Evolutionary conservation across 2,797 vertebrate genomes (phyloP).

Genomic region (Anabas testudineus): DNA sequence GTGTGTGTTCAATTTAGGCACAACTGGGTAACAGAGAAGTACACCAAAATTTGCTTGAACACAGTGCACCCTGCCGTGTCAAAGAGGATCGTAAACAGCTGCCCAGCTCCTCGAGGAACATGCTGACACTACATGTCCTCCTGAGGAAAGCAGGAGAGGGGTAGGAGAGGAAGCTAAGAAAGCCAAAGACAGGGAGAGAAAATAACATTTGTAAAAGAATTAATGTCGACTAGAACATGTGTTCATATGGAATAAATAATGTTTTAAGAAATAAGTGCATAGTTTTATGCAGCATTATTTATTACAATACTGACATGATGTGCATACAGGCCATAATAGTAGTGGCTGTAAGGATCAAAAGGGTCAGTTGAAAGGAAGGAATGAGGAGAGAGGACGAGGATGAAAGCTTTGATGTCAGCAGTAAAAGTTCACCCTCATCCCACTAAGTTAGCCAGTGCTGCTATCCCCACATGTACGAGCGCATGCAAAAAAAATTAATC

Average conservation of each 20-base stretch:
- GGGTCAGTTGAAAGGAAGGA: slow-evolving; percentile 36
- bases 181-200: slow-evolving; percentile 38
- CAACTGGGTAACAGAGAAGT: slow-evolving; percentile 73
- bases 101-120: slow-evolving; percentile 70
- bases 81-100: slow-evolving; percentile 79
- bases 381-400: slow-evolving; percentile 46
- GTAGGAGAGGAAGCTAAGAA: slow-evolving; percentile 36
- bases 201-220: background rate
- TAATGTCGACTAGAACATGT: background rate
- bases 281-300: background rate
- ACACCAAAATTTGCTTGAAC: slow-evolving; percentile 74
- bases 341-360: slow-evolving; percentile 22
- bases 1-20: slow-evolving; percentile 82
- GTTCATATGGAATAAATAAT: background rate
- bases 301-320: background rate
- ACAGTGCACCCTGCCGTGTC: slow-evolving; percentile 69
- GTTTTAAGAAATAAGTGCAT: background rate
- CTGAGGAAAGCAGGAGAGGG: slow-evolving; percentile 31
- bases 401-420: slow-evolving; percentile 72
- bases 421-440: slow-evolving; percentile 59
- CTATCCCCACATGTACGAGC: background rate
- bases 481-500: background rate
- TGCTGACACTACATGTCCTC: slow-evolving; percentile 79
- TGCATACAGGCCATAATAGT: background rate
- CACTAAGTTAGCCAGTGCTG: slow-evolving; percentile 17